phyloP scores from a whole-genome alignment of 37 sponge, comb jelly and placozoan genomes.

The Spongia lamella region DNA sequence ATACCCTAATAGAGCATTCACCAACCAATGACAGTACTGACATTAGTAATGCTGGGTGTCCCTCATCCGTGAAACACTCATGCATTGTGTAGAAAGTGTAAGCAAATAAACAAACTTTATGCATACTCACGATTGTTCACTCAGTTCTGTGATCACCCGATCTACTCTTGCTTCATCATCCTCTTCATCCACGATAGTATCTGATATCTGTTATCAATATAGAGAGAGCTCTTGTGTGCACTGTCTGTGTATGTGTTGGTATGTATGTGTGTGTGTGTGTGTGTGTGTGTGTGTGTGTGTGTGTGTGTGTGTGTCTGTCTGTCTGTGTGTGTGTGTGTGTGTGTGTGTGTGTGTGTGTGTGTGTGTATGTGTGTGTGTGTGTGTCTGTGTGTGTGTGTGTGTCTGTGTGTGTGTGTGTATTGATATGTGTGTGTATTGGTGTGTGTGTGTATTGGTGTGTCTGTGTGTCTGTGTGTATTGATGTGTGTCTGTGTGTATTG shows the following conservation, averaged over 20 bases:
- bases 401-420: not conserved
- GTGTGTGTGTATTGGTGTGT: not conserved
- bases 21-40: too few species aligned
- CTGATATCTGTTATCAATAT: conserved; percentile 33
- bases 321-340: conserved; percentile 13
- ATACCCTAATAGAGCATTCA: not conserved
- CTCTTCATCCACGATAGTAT: conserved; percentile 35
- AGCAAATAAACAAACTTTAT: not conserved
- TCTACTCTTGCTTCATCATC: conserved; percentile 61
- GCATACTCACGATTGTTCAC: conserved; percentile 64
- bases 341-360: conserved; percentile 15
- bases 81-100: not conserved
- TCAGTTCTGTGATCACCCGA: conserved; percentile 46
- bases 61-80: not conserved
- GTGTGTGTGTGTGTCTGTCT: too few species aligned
- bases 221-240: not conserved
- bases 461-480: not conserved
- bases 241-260: too few species aligned
- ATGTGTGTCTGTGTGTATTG: too few species aligned
- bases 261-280: conserved; percentile 5
- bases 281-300: not conserved
- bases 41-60: too few species aligned
- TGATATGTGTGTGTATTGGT: conserved; percentile 1
- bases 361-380: conserved; percentile 28
- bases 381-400: conserved; percentile 19